These are phyloP conservation scores for Myiotriccus ornatus DNA, from an alignment of 2,797 vertebrate species.

Conservation along the genomic window DNA sequence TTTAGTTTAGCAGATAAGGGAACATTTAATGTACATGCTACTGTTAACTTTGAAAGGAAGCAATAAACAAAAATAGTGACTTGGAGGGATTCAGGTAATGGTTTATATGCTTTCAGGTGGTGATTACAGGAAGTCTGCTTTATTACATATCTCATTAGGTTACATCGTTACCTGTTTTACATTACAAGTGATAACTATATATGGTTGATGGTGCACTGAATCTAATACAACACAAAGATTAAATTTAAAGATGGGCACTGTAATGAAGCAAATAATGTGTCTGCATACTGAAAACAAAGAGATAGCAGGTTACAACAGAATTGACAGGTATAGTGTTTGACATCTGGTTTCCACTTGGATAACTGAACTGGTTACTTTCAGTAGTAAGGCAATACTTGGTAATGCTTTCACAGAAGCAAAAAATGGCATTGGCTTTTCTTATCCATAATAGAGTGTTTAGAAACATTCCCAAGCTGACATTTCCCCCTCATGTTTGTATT, in stretches of 20 bases:
- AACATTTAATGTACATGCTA: background rate
- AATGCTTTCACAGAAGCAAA: background rate
- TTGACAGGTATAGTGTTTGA: background rate
- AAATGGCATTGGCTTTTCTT: constrained; percentile 11
- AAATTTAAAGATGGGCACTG: background rate
- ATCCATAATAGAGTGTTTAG: constrained; percentile 3
- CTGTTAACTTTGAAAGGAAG: background rate
- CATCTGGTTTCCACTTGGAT: background rate
- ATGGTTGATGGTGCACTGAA: background rate
- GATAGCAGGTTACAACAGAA: background rate
- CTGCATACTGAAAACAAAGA: background rate
- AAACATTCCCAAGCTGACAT: constrained; percentile 5
- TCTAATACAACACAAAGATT: background rate
- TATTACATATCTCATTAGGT: constrained; percentile 45
- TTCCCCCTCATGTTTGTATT: constrained; percentile 47
- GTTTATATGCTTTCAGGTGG: background rate
- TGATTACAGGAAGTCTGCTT: constrained; percentile 11
- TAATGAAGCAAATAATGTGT: background rate
- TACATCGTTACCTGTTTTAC: background rate
- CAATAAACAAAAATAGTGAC: background rate
- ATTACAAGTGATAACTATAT: background rate
- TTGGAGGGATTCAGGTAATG: background rate
- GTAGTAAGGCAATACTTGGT: background rate
- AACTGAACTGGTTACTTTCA: background rate
- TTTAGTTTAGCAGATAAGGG: background rate